A percentile compares a stretch with the other conserved stretches of the same genome.
Evolutionary conservation across 2,113 vertebrate species (phyloP).

Genomic region (Pachyramphus minor): DNA sequence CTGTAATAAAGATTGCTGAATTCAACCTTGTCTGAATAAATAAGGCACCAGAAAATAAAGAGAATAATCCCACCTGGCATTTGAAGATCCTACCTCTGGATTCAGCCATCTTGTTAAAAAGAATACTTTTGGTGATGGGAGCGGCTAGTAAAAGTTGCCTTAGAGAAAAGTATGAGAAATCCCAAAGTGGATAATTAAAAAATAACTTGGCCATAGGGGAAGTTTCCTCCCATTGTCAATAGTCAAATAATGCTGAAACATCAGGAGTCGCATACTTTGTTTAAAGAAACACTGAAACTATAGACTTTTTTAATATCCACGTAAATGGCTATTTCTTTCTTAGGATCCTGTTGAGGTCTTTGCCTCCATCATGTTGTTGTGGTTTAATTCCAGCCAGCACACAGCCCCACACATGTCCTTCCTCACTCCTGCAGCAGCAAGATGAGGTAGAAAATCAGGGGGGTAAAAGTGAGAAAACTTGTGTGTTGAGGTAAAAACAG

Average conservation of each 20-base stretch:
- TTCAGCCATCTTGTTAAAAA: conserved; percentile 1
- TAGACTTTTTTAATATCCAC: conserved; percentile 1
- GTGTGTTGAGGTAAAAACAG: not conserved
- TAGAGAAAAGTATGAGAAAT: conserved; percentile 26
- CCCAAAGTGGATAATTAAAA: conserved; percentile 56
- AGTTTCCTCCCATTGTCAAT: conserved; percentile 13
- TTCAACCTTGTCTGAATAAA: not conserved
- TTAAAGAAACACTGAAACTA: conserved; percentile 1
- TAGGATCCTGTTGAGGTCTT: not conserved
- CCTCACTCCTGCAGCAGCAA: not conserved
- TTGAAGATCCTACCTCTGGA: not conserved
- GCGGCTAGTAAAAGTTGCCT: not conserved
- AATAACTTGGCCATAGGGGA: conserved; percentile 13
- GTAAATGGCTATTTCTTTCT: not conserved
- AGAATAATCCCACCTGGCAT: not conserved
- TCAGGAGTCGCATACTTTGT: not conserved
- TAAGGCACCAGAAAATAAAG: not conserved
- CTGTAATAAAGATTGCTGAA: not conserved
- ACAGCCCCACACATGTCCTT: not conserved
- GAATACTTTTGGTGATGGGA: not conserved
- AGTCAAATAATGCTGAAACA: not conserved
- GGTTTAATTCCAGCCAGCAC: not conserved
- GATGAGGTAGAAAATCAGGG: not conserved
- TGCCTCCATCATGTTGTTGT: not conserved
- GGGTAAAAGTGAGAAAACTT: not conserved